Conservation (phyloP, 2,888 invertebrate species). For the Arge pagana region DNA sequence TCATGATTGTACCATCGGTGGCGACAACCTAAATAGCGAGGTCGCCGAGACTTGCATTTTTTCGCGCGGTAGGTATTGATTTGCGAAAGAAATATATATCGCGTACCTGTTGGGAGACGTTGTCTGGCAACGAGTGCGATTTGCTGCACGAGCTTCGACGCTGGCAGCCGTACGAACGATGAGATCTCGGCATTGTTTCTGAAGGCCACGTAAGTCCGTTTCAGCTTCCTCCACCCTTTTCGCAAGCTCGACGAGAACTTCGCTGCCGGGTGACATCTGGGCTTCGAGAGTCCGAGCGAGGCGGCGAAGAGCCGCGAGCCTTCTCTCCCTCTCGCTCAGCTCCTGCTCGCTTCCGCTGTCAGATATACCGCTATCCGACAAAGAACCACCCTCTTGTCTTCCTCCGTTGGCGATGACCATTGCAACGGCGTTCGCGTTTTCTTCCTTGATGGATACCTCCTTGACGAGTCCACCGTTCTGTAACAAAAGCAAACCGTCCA, state of each 20-base stretch:
- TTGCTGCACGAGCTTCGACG: slow-evolving; percentile 50
- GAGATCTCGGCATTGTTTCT: slow-evolving; percentile 71
- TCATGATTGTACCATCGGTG: too few species aligned
- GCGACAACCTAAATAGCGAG: neutral
- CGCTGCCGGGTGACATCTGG: slow-evolving; percentile 70
- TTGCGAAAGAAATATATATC: slow-evolving; percentile 9
- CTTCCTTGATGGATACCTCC: slow-evolving; percentile 30
- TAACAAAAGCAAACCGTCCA: slow-evolving; percentile 31
- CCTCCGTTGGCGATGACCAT: slow-evolving; percentile 34
- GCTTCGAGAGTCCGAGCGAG: slow-evolving; percentile 71
- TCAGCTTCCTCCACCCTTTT: slow-evolving; percentile 75
- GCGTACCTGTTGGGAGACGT: slow-evolving; percentile 42
- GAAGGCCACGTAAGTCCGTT: slow-evolving; percentile 70
- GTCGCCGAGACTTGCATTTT: neutral
- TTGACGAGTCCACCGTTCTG: slow-evolving; percentile 37
- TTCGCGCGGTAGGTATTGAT: neutral
- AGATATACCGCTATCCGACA: slow-evolving; percentile 79
- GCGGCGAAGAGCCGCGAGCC: slow-evolving; percentile 69
- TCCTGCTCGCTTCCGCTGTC: slow-evolving; percentile 75
- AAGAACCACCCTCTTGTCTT: slow-evolving; percentile 65
- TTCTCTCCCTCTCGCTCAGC: slow-evolving; percentile 68
- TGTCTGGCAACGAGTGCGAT: slow-evolving; percentile 25
- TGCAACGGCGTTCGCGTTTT: slow-evolving; percentile 26
- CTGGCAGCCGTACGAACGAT: slow-evolving; percentile 64
- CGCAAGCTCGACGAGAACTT: slow-evolving; percentile 68